Conservation (phyloP, 2,888 invertebrate species). For the Helicoverpa assulta region DNA sequence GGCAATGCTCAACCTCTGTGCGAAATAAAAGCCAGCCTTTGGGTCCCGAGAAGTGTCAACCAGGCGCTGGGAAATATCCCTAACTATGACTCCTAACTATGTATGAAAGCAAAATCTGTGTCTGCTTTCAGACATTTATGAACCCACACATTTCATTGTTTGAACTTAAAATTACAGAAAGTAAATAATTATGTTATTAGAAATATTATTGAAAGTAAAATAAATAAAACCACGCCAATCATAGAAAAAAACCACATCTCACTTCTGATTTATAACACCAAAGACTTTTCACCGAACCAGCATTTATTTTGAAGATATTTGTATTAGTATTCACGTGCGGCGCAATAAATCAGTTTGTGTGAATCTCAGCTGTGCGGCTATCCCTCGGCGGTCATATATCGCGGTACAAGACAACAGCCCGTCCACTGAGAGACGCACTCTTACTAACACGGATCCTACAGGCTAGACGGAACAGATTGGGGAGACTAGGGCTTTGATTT, state of each 20-base stretch:
- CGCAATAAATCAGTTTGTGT: conserved; percentile 85
- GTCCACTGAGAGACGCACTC: conserved; percentile 75
- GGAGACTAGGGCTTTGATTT: conserved; percentile 25
- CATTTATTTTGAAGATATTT: conserved; percentile 48
- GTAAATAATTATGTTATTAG: too few species aligned
- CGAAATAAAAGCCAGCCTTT: too few species aligned
- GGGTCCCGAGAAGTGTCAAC: too few species aligned
- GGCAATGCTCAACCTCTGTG: too few species aligned
- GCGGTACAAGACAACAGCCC: conserved; percentile 78
- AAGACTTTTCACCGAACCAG: conserved; percentile 40
- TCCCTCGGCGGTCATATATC: conserved; percentile 88
- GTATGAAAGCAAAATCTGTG: too few species aligned
- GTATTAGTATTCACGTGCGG: conserved; percentile 80
- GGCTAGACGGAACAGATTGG: conserved; percentile 53
- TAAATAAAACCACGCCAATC: not conserved
- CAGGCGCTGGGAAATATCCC: too few species aligned
- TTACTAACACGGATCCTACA: conserved; percentile 52
- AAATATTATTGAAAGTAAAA: too few species aligned
- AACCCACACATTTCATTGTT: too few species aligned
- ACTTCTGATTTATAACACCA: conserved; percentile 15
- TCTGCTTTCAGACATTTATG: too few species aligned
- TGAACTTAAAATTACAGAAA: too few species aligned
- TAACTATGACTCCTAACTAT: too few species aligned
- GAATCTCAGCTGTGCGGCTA: conserved; percentile 82
- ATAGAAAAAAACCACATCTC: not conserved